Base-by-base conservation (phyloP, 2,797 vertebrate species). In the Melanogrammus aeglefinus region DNA sequence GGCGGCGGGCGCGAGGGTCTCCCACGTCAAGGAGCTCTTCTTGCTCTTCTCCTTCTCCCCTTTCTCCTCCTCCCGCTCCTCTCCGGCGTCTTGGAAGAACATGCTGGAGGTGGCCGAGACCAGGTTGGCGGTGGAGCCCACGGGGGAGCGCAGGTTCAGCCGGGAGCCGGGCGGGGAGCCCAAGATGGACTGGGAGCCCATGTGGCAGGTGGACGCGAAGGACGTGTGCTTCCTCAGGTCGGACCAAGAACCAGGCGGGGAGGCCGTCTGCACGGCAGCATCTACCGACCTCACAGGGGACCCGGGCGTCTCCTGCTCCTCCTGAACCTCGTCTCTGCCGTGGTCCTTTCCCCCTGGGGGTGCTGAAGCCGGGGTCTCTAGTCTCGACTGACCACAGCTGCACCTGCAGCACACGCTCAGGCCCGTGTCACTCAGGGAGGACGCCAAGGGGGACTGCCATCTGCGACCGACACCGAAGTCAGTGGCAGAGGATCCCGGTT, bases 401-500 rank as follows among this genome's bases (percentile, higher is more conserved):
- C 88, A 87, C 86, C 4, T 92, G 81, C 78, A 85, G 73, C 91
- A 91, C 73, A 90, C 89, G 74, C 95, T 93, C 79, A 98, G 87
- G 35, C 91, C 91, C 0, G 97, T 94, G 82, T 98, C 96, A 10
- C 97, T 98, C 76, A 96, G 83, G 0, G 97, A 97, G 8, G 95
- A 95, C 47, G 95, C 93, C 71, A 98, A 87, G 8, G 94, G 76
- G 1, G 86, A 83, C 74, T 88, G 92, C 81, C 91, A 87, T 47
- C 78, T 79, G 38, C 14, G 75, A n/a, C 27, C 35, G 27, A 39
- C 31, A n/a, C 6, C 57, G 76, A 38, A 18, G 74, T 27, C 80
- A 6, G 14, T 39, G 73, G 66, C 72, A 9, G 35, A 81, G 76
- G 70, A 78, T 1, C 63, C 78, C 0, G 13, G 44, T n/a, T 76